phyloP scores from a whole-genome alignment of 2,797 vertebrate genomes.

The Myotis daubentonii region DNA sequence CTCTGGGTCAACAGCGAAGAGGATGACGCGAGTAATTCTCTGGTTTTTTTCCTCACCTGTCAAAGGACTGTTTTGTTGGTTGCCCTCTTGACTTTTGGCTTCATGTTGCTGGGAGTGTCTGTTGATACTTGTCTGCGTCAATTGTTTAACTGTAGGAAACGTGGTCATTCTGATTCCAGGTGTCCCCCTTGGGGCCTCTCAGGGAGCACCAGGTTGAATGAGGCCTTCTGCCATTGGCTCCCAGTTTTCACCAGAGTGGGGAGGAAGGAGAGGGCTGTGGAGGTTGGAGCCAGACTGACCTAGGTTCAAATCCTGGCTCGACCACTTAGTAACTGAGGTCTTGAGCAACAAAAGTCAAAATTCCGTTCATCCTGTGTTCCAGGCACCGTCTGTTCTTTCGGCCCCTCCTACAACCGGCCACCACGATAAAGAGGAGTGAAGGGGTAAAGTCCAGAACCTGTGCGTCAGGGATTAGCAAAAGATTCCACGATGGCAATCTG shows the following conservation, averaged over 20 bases:
- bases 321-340: background rate
- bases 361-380: background rate
- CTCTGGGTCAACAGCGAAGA: background rate
- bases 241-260: background rate
- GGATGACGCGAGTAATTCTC: background rate
- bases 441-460: constrained; percentile 37
- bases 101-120: constrained; percentile 60
- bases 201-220: background rate
- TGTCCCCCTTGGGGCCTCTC: background rate
- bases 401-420: background rate
- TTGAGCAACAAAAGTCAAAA: background rate
- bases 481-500: background rate
- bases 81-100: constrained; percentile 1
- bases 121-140: constrained; percentile 44
- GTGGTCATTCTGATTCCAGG: background rate
- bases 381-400: background rate
- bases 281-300: background rate
- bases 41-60: background rate
- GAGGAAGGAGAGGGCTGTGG: background rate
- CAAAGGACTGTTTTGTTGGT: background rate
- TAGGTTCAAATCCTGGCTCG: background rate
- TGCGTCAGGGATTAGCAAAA: background rate
- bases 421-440: background rate
- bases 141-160: background rate
- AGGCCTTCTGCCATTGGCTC: background rate